A percentile compares a stretch with the other conserved stretches of the same genome.
Conservation (phyloP, 1,140 invertebrate species). For the Babylonia areolata region DNA sequence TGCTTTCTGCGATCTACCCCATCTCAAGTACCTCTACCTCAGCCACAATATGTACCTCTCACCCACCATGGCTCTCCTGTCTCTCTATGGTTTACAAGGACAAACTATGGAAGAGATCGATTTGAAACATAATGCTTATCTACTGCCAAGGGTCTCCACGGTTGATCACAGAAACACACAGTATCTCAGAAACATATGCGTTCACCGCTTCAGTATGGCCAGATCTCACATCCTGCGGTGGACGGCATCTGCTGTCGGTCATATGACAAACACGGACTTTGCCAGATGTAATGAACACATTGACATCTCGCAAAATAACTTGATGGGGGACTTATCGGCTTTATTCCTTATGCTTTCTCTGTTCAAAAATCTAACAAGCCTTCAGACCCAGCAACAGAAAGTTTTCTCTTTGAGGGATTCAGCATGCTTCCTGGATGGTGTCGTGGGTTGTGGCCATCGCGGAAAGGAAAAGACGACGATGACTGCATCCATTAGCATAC, state of each 20-base stretch:
- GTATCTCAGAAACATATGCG: not conserved
- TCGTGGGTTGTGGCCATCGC: not conserved
- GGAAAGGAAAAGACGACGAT: not conserved
- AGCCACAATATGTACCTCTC: not conserved
- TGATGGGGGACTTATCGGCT: not conserved
- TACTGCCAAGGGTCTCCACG: not conserved
- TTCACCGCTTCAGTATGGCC: not conserved
- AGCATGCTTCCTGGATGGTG: not conserved
- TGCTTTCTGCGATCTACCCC: not conserved
- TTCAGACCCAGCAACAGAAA: not conserved
- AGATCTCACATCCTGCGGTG: not conserved
- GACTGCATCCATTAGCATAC: not conserved
- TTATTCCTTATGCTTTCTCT: not conserved
- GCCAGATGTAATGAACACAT: not conserved
- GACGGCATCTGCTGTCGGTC: not conserved
- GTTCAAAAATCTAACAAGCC: not conserved
- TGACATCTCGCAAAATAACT: not conserved
- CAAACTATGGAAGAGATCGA: not conserved
- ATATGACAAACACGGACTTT: not conserved
- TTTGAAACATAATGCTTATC: too few species aligned
- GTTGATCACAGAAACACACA: not conserved
- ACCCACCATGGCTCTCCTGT: not conserved
- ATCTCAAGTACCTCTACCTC: not conserved
- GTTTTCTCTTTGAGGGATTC: not conserved
- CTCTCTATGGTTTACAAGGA: slow-evolving; percentile 1